Conservation (phyloP, 1,140 invertebrate genomes). For the Tetramorium parvispinum region DNA sequence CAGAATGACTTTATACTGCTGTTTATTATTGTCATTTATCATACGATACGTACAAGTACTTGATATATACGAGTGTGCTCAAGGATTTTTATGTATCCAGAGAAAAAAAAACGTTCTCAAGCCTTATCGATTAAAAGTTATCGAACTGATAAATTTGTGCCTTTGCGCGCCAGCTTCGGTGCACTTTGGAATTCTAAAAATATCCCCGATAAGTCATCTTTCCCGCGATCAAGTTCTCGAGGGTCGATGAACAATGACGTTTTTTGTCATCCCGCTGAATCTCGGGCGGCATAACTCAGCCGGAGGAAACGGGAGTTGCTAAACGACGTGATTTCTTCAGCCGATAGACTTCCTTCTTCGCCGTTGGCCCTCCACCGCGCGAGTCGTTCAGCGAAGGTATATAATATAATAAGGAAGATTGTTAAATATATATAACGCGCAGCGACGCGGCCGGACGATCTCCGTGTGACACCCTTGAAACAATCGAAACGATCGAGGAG, state of each 20-base stretch:
- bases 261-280: not conserved
- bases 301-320: not conserved
- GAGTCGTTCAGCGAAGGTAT: slow-evolving; percentile 12
- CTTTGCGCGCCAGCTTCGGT: too few species aligned
- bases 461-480: slow-evolving; percentile 84
- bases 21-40: not conserved
- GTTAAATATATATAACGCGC: slow-evolving; percentile 67
- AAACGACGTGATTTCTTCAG: slow-evolving; percentile 31
- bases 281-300: not conserved
- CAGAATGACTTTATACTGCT: not conserved
- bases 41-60: not conserved
- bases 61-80: not conserved
- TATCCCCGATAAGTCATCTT: slow-evolving; percentile 9
- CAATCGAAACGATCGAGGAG: slow-evolving; percentile 78
- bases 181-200: not conserved
- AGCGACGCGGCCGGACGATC: slow-evolving; percentile 71
- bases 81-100: not conserved
- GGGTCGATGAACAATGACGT: not conserved
- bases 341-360: slow-evolving; percentile 33
- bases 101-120: not conserved
- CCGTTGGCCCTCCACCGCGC: not conserved
- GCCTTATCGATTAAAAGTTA: slow-evolving; percentile 10
- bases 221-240: not conserved
- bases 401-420: slow-evolving; percentile 81
- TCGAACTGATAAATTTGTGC: not conserved